Base-by-base conservation (phyloP, 2,888 invertebrate genomes). In the Gerris lacustris region DNA sequence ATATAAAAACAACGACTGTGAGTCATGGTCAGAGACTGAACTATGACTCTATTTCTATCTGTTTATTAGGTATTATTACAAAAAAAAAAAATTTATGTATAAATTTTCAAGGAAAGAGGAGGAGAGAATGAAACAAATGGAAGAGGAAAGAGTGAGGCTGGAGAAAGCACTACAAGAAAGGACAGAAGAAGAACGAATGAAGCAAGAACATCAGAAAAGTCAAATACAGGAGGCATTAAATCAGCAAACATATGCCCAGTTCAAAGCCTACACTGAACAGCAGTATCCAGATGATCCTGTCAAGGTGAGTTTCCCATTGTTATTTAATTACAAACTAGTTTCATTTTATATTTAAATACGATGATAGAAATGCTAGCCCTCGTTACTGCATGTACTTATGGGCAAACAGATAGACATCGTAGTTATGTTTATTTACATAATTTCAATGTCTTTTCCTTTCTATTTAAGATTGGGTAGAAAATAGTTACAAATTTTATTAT, bases 171-270 rank as follows among this genome's bases (percentile, higher is more conserved):
- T 80, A 68, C 73, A 80, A 17, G 78, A 80, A 6, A 80, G 80
- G 69, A 80, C 80, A 66, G 86, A 88, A 77, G 86, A 86, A 77
- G 82, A 87, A 76, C 83, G 86, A 73, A 84, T 84, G 75, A 86
- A 86, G 77, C 84, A 87, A 78, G 86, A 81, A 77, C 78, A 79
- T 74, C 77, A 80, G 77, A 88, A 89, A 74, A 84, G 91, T 76
- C 90, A 93, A 81, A 92, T 99, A 78, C 94, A 98, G 82, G 95
- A 96, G 79, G 96, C 96, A 2, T 83, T 99, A 17, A 99, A 99
- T 81, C 92, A 94, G 78, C 95, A 95, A 82, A 95, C 95, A 0
- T 96, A 90, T 80, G 86, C 86, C 75, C 94, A 96, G 80, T 95
- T 95, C 80, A 87, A 89, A 78, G 86, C 89, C 72, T 96, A 99